Conservation (phyloP, 2,797 vertebrate genomes). For the Poeciliopsis turneri region DNA sequence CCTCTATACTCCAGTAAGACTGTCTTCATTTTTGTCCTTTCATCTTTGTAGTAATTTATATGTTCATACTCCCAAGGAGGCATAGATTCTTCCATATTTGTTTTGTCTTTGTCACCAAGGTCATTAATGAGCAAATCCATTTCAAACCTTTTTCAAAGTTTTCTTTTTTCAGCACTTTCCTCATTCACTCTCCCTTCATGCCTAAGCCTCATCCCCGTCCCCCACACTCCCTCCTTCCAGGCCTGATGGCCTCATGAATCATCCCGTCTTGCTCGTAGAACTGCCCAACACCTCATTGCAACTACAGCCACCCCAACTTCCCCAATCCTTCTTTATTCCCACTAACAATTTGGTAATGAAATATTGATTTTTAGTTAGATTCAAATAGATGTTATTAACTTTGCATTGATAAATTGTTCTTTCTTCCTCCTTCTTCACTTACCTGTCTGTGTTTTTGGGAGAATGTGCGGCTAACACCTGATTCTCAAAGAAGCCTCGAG, state of each 20-base stretch:
- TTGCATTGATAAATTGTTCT: slow-evolving; percentile 99
- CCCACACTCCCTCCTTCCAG: slow-evolving; percentile 74
- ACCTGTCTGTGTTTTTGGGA: slow-evolving; percentile 63
- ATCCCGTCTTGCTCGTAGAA: slow-evolving; percentile 96
- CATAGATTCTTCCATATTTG: slow-evolving; percentile 87
- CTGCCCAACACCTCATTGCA: slow-evolving; percentile 90
- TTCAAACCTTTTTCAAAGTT: slow-evolving; percentile 78
- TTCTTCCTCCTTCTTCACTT: slow-evolving; percentile 56
- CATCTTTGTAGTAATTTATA: slow-evolving; percentile 86
- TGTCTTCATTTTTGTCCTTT: background rate
- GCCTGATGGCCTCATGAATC: slow-evolving; percentile 95
- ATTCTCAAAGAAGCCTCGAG: slow-evolving; percentile 80
- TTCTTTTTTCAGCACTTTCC: slow-evolving; percentile 82
- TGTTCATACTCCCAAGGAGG: slow-evolving; percentile 85
- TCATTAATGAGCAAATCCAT: slow-evolving; percentile 86
- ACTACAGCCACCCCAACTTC: slow-evolving; percentile 91
- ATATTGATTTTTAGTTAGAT: slow-evolving; percentile 99
- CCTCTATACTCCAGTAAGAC: background rate
- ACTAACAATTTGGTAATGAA: slow-evolving; percentile 99
- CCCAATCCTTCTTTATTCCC: slow-evolving; percentile 99
- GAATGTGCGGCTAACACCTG: slow-evolving; percentile 67
- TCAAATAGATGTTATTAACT: slow-evolving; percentile 99
- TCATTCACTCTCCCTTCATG: slow-evolving; percentile 80
- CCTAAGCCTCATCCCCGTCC: slow-evolving; percentile 79
- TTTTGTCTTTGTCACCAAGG: slow-evolving; percentile 87